A percentile compares a stretch with the other conserved stretches of the same genome.
Evolutionary conservation across 1,140 invertebrate species (phyloP).

Genomic region (Polypedilum pembai): DNA sequence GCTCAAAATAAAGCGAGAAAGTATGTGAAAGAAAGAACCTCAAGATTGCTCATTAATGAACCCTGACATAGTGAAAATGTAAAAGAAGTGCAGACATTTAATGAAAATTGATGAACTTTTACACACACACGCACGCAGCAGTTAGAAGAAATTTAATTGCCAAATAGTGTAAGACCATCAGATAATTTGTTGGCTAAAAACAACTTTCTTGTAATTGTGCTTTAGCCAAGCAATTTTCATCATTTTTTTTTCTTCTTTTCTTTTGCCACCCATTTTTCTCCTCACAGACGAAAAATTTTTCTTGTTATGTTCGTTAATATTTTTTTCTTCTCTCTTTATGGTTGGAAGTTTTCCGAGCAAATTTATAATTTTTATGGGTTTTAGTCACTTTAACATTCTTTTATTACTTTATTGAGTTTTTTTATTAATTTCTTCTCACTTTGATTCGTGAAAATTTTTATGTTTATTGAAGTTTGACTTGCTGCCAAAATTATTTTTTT

Average conservation of each 20-base stretch:
- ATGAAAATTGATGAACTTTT: conserved; percentile 19
- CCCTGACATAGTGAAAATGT: not conserved
- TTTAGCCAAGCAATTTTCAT: not conserved
- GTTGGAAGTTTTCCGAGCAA: too few relatives aligned
- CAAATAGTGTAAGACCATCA: conserved; percentile 8
- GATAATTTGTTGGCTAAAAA: not conserved
- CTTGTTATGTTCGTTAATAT: too few relatives aligned
- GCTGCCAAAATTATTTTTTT: too few relatives aligned
- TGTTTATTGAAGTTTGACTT: too few relatives aligned
- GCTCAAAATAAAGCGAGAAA: not conserved
- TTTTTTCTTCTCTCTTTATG: too few relatives aligned
- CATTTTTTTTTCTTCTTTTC: not conserved
- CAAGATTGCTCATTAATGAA: conserved; percentile 19
- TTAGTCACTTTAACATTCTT: too few relatives aligned
- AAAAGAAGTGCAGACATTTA: conserved; percentile 11
- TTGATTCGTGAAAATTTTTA: too few relatives aligned
- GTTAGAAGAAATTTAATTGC: conserved; percentile 1
- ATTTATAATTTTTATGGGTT: too few relatives aligned
- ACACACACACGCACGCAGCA: not conserved
- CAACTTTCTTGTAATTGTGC: conserved; percentile 4
- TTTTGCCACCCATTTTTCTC: not conserved
- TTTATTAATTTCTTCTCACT: too few relatives aligned
- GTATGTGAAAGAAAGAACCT: not conserved
- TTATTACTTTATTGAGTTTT: too few relatives aligned
- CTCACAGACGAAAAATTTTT: not conserved